phyloP scores from a whole-genome alignment of 1,140 invertebrate species.

The Tetramorium parvispinum region DNA sequence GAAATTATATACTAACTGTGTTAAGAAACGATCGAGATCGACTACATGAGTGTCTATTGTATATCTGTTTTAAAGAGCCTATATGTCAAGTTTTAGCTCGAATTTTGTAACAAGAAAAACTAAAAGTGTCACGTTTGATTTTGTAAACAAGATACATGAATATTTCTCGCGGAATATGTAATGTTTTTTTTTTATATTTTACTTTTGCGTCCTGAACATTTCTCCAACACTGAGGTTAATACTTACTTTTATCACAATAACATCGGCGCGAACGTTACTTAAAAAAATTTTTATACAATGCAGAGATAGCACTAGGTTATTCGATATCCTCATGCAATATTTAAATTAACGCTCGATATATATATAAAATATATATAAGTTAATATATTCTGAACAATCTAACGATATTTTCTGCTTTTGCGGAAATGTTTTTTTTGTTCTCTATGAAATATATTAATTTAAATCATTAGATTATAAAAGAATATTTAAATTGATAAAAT shows the following conservation, averaged over 20 bases:
- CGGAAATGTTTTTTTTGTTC: too few species aligned
- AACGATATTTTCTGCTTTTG: too few species aligned
- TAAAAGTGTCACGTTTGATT: neutral
- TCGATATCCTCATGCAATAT: too few species aligned
- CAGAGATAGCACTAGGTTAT: too few species aligned
- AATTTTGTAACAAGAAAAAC: constrained; percentile 41
- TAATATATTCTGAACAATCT: too few species aligned
- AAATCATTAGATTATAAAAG: too few species aligned
- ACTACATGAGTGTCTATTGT: neutral
- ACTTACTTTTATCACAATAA: neutral
- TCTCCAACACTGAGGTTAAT: neutral
- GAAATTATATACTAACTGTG: constrained; percentile 24
- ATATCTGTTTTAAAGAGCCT: constrained; percentile 20
- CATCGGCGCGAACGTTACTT: neutral
- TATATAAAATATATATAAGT: too few species aligned
- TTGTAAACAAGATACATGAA: constrained; percentile 45
- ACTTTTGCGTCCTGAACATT: neutral
- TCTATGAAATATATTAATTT: too few species aligned
- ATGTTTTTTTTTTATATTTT: constrained; percentile 5
- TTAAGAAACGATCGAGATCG: constrained; percentile 2
- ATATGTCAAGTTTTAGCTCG: constrained; percentile 1
- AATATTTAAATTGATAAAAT: too few species aligned
- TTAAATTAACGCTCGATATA: too few species aligned
- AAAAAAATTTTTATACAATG: neutral
- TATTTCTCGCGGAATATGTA: neutral